Evolutionary conservation across 2,797 vertebrate species (phyloP), one percentile per base, ranked within the genome.

Genomic region (Enteromius anoplus): DNA sequence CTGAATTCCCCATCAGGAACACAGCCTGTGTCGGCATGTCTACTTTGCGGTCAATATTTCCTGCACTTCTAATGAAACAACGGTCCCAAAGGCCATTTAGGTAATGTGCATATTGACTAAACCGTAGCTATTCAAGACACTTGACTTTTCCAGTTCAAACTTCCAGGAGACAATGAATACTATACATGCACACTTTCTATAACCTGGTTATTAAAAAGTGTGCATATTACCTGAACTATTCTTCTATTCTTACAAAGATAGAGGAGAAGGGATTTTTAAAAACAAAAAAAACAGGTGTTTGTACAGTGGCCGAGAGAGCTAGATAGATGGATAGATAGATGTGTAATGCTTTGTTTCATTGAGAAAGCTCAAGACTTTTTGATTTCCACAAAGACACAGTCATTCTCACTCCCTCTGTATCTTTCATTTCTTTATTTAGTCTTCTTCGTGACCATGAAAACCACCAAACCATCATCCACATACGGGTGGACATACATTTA

Each of bases 31-130:
- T 69, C 42, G 47, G 47, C 75, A 79, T 80, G 71, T 84, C 85
- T 76, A 83, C 68, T 82, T 64, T 75, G n/a, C 10, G 40, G 58
- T 64, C 80, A 53, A 83, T 58, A 80, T 87, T 82, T 81, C 45
- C 65, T 26, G 29, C 83, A 76, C 69, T 29, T 85, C 78, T 86
- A 87, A 87, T 86, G 80, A 87, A 77, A 81, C n/a, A 51, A 32
- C 21, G 6, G n/a, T 82, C 75, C 65, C 86, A 47, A 32, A 12
- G 71, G 80, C 71, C 29, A 0, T 73, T 87, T 81, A 78, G 79
- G 82, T 83, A 84, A 87, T 77, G 69, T 65, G 51, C 49, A 70
- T 70, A 79, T 62, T 72, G 81, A 88, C 45, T 68, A 60, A 70
- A 81, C 45, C 2, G 6, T 3, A 66, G n/a, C 66, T 66, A 70